phyloP scores from a whole-genome alignment of 2,797 vertebrate species.

The Erithacus rubecula region DNA sequence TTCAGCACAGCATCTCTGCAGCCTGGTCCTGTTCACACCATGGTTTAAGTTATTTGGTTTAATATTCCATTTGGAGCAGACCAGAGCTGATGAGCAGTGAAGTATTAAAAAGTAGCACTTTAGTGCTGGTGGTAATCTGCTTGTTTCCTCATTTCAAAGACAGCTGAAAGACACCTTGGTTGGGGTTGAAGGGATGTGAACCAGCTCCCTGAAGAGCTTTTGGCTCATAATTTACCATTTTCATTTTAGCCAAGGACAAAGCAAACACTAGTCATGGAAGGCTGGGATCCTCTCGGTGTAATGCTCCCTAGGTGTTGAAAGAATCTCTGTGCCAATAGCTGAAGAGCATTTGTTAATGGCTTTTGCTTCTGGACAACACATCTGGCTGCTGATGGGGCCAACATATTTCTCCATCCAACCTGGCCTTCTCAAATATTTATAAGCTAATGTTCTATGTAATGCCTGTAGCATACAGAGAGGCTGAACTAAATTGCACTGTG shows the following conservation, averaged over 20 bases:
- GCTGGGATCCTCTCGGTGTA: neutral
- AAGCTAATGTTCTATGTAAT: slow-evolving; percentile 6
- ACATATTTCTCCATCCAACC: slow-evolving; percentile 23
- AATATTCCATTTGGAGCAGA: neutral
- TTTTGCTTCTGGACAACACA: slow-evolving; percentile 23
- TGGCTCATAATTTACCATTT: neutral
- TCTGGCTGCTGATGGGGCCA: slow-evolving; percentile 33
- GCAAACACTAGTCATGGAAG: neutral
- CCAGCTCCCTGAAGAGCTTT: neutral
- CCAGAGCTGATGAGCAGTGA: neutral
- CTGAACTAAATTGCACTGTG: neutral
- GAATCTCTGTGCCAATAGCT: neutral
- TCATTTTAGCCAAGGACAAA: slow-evolving; percentile 12
- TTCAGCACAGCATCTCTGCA: neutral
- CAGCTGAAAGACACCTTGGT: neutral
- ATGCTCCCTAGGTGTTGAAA: neutral
- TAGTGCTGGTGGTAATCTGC: neutral
- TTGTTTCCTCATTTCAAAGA: neutral
- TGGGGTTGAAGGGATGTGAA: neutral
- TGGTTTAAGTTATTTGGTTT: neutral
- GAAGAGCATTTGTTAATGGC: neutral
- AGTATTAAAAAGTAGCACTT: neutral
- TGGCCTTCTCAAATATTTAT: slow-evolving; percentile 52
- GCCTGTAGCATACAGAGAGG: neutral
- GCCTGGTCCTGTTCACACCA: neutral